Percentiles rank a stretch among this genome's conserved stretches.
Conservation (phyloP, 2,797 vertebrate genomes). For the Smutsia temminckii region DNA sequence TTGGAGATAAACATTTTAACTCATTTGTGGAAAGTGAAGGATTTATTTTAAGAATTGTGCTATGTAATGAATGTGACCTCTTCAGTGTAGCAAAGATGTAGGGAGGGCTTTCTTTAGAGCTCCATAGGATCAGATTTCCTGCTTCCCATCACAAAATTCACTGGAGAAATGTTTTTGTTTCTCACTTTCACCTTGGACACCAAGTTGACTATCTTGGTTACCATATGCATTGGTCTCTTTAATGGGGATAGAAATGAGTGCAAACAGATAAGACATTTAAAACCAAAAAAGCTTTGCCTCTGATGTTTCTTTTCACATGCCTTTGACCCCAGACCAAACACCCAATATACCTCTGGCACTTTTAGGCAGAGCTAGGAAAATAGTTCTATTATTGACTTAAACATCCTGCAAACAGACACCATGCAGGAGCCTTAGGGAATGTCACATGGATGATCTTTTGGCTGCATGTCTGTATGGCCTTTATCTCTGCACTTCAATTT, state of each 20-base stretch:
- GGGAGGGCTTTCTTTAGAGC: not conserved
- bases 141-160: not conserved
- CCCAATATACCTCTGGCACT: not conserved
- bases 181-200: not conserved
- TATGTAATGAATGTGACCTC: not conserved
- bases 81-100: not conserved
- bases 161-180: conserved; percentile 29
- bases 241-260: not conserved
- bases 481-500: conserved; percentile 47
- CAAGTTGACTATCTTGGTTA: not conserved
- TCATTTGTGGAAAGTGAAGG: not conserved
- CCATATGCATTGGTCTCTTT: not conserved
- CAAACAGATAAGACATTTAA: conserved; percentile 20
- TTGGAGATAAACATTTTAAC: not conserved
- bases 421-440: conserved; percentile 46
- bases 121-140: not conserved
- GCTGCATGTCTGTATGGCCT: not conserved
- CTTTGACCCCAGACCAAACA: conserved; percentile 22
- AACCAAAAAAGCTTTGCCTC: not conserved
- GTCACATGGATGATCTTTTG: not conserved
- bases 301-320: not conserved
- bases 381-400: conserved; percentile 49
- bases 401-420: not conserved
- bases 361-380: conserved; percentile 57
- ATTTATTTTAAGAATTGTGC: conserved; percentile 1